These are phyloP conservation scores for Patella vulgata DNA, from an alignment of 1,140 invertebrate species.

Conservation along the genomic window DNA sequence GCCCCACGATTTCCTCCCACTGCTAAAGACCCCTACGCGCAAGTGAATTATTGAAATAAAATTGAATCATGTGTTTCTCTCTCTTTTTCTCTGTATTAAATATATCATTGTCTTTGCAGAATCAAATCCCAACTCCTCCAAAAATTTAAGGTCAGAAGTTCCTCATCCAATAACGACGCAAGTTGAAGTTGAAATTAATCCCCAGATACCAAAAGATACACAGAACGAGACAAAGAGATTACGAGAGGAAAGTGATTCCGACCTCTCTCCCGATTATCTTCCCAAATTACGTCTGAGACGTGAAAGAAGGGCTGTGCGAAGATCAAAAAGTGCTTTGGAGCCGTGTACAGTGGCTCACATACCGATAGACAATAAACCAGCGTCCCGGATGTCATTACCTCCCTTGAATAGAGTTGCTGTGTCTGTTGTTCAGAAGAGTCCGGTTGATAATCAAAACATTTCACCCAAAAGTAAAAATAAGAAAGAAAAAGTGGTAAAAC, in stretches of 20 bases:
- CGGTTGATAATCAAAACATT: background rate
- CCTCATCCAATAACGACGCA: slow-evolving; percentile 46
- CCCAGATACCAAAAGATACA: slow-evolving; percentile 14
- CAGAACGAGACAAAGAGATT: background rate
- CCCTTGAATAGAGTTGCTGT: slow-evolving; percentile 1
- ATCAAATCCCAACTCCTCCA: background rate
- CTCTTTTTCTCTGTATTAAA: too few species aligned
- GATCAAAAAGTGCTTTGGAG: slow-evolving; percentile 62
- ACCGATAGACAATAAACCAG: background rate
- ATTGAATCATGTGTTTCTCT: too few species aligned
- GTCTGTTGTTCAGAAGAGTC: background rate
- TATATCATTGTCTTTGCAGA: too few species aligned
- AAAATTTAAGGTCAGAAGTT: slow-evolving; percentile 21
- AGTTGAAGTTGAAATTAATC: slow-evolving; percentile 46
- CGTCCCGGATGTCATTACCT: slow-evolving; percentile 5
- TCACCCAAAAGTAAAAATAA: too few species aligned
- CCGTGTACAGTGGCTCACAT: slow-evolving; percentile 13
- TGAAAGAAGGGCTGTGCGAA: slow-evolving; percentile 39
- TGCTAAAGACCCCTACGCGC: too few species aligned
- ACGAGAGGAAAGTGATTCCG: slow-evolving; percentile 41
- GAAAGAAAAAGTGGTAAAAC: too few species aligned
- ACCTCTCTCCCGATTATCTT: slow-evolving; percentile 41
- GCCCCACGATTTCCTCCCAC: too few species aligned
- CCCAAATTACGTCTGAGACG: slow-evolving; percentile 19
- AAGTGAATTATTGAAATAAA: too few species aligned